Percentiles rank a stretch among this genome's conserved stretches.
Evolutionary conservation across 2,888 invertebrate species (phyloP).

Genomic region (Aphodius granarius): DNA sequence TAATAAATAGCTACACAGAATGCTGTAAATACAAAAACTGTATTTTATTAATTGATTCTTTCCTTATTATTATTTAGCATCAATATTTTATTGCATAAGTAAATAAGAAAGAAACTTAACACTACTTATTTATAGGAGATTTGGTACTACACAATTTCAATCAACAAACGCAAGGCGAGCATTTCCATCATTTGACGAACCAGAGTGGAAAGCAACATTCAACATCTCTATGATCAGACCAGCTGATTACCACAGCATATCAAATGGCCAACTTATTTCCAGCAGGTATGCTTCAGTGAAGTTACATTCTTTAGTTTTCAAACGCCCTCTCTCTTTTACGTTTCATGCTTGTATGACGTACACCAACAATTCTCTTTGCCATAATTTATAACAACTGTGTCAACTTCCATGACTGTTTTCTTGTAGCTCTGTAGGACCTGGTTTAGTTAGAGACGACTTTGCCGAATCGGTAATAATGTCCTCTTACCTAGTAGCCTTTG

Average conservation of each 20-base stretch:
- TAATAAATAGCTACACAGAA: too few relatives aligned
- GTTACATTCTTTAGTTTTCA: neutral
- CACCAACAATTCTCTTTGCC: neutral
- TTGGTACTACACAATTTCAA: conserved; percentile 36
- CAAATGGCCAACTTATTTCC: conserved; percentile 17
- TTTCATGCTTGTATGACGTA: neutral
- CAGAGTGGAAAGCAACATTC: conserved; percentile 47
- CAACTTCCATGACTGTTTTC: neutral
- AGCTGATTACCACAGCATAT: conserved; percentile 20
- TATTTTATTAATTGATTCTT: too few relatives aligned
- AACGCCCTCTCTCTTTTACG: neutral
- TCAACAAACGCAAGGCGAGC: conserved; percentile 55
- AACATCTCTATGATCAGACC: conserved; percentile 49
- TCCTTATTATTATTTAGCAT: neutral
- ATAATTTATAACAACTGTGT: neutral
- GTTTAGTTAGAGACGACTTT: conserved; percentile 2
- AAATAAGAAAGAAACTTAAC: too few relatives aligned
- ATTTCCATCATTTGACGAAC: conserved; percentile 77
- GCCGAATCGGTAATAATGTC: conserved; percentile 59
- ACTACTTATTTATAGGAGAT: neutral
- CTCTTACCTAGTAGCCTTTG: conserved; percentile 78
- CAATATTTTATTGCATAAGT: neutral
- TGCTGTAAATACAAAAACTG: too few relatives aligned
- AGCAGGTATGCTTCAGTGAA: too few relatives aligned
- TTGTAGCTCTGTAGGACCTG: conserved; percentile 4